Percentiles rank a stretch among this genome's conserved stretches.
phyloP scores from a whole-genome alignment of 2,113 vertebrate species.

The Drymodes brunneopygia region DNA sequence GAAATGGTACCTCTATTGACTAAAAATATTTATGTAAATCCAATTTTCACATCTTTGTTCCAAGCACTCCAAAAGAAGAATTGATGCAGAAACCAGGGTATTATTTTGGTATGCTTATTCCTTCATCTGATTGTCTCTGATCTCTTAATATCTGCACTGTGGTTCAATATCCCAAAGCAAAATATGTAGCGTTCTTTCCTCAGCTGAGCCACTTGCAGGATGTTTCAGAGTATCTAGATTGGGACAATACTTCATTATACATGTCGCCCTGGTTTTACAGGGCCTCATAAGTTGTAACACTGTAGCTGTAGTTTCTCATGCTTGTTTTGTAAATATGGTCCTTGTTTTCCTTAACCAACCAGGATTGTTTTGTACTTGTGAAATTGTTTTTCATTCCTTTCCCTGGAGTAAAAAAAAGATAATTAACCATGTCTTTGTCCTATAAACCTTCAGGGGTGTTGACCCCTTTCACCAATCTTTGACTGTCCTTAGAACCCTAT shows the following conservation, averaged over 20 bases:
- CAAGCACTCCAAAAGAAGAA: background rate
- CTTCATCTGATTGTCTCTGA: background rate
- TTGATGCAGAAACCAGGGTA: background rate
- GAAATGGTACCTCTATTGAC: background rate
- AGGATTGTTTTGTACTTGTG: too few species aligned
- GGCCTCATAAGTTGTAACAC: too few species aligned
- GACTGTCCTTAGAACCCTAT: too few species aligned
- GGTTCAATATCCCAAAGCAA: background rate
- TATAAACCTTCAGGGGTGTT: too few species aligned
- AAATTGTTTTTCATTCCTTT: too few species aligned
- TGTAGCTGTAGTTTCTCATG: too few species aligned
- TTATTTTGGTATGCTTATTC: background rate
- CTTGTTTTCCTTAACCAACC: too few species aligned
- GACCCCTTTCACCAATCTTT: too few species aligned
- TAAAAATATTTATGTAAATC: background rate
- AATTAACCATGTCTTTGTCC: too few species aligned
- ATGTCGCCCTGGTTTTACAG: too few species aligned
- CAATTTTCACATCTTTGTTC: background rate
- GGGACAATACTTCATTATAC: background rate
- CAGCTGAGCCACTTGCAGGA: background rate
- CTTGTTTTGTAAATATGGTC: too few species aligned
- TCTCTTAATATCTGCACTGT: background rate
- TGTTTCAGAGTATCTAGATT: background rate
- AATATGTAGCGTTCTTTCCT: background rate
- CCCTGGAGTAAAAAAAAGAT: too few species aligned